Conservation (phyloP, 2,888 invertebrate species). For the Morpho achilles region DNA sequence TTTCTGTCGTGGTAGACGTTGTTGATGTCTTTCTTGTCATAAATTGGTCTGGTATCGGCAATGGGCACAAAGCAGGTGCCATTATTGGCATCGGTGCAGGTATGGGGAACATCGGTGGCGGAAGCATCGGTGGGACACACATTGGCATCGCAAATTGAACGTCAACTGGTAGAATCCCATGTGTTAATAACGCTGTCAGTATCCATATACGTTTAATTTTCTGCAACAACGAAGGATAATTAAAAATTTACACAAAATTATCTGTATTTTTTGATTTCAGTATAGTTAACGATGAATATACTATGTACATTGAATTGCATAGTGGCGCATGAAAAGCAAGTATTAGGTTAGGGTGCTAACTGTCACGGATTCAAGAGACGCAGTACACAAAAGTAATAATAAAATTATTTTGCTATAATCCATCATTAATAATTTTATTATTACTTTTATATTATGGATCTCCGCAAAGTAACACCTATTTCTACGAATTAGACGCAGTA, state of each 20-base stretch:
- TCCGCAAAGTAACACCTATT: too few relatives aligned
- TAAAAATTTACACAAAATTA: slow-evolving; percentile 34
- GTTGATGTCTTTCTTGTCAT: slow-evolving; percentile 8
- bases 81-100: slow-evolving; percentile 25
- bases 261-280: not conserved
- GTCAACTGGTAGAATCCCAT: slow-evolving; percentile 13
- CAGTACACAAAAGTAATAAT: too few relatives aligned
- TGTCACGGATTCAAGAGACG: too few relatives aligned
- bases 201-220: slow-evolving; percentile 29
- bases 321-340: too few relatives aligned
- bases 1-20: slow-evolving; percentile 24
- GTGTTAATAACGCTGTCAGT: slow-evolving; percentile 22
- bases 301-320: too few relatives aligned
- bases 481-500: too few relatives aligned
- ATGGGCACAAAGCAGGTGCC: slow-evolving; percentile 1
- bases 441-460: too few relatives aligned
- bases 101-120: slow-evolving; percentile 25
- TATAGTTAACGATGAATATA: too few relatives aligned
- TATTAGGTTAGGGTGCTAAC: too few relatives aligned
- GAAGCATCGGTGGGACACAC: slow-evolving; percentile 17
- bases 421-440: too few relatives aligned
- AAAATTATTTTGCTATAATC: too few relatives aligned
- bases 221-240: slow-evolving; percentile 24
- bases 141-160: slow-evolving; percentile 25
- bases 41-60: not conserved